phyloP scores from a whole-genome alignment of 30 jellyfish, hydroid and myxozoan genomes.

The Aurelia aurita complex sp. Pacific region DNA sequence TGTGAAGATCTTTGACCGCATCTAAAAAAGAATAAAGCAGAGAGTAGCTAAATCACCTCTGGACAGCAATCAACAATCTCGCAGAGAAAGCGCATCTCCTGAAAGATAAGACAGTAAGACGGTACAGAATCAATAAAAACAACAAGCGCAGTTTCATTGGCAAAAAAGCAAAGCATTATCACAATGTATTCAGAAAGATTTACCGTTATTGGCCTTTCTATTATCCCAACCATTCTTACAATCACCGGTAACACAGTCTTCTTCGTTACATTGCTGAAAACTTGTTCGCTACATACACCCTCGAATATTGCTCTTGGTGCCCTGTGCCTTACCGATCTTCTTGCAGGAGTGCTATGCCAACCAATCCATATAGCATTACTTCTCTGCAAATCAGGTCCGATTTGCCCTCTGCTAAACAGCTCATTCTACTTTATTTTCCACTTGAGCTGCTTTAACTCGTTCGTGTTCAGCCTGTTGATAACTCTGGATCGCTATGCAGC shows the following conservation, averaged over 20 bases:
- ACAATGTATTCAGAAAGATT: too few species aligned
- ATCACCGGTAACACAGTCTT: conserved; percentile 9
- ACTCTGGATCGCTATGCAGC: too few species aligned
- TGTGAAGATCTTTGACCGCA: too few species aligned
- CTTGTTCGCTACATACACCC: conserved; percentile 17
- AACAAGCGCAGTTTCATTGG: too few species aligned
- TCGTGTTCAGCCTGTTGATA: background rate
- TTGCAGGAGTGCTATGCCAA: conserved; percentile 11
- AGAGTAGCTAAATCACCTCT: too few species aligned
- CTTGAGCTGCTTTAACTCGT: background rate
- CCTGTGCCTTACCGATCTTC: conserved; percentile 9
- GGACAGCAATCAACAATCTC: too few species aligned
- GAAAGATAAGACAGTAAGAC: too few species aligned
- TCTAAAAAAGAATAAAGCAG: too few species aligned
- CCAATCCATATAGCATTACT: background rate
- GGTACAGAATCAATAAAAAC: too few species aligned
- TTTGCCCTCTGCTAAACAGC: background rate
- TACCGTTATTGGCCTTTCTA: too few species aligned
- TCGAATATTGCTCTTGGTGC: conserved; percentile 3
- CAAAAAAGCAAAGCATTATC: too few species aligned
- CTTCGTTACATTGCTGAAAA: conserved; percentile 3
- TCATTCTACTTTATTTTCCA: background rate
- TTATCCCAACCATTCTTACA: background rate
- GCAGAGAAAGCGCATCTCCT: too few species aligned
- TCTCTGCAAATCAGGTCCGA: background rate